Conservation (phyloP, 2,113 vertebrate species). For the Tragelaphus scriptus region DNA sequence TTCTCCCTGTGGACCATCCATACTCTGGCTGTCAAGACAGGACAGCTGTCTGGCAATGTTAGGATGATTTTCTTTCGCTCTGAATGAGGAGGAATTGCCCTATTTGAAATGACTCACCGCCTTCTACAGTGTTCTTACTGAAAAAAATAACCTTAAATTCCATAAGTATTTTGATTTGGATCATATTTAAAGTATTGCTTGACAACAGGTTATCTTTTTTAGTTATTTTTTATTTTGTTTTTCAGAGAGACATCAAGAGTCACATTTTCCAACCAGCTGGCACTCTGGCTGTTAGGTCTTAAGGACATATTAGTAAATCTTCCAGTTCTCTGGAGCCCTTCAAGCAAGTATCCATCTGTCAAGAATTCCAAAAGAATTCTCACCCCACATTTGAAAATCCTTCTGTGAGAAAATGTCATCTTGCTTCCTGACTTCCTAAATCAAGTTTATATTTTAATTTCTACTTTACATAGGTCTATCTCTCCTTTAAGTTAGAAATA, state of each 20-base stretch:
- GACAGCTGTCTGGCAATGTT: not conserved
- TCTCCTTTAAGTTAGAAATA: not conserved
- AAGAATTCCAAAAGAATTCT: not conserved
- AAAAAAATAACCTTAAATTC: not conserved
- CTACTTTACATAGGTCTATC: not conserved
- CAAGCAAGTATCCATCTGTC: not conserved
- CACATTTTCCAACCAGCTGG: not conserved
- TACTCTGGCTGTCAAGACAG: not conserved
- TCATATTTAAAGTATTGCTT: not conserved
- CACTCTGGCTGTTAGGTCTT: not conserved
- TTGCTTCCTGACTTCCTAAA: not conserved
- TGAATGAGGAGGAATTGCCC: not conserved
- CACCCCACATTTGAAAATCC: not conserved
- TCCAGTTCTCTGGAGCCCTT: not conserved
- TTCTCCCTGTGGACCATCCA: not conserved
- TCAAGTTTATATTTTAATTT: not conserved
- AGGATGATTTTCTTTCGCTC: not conserved
- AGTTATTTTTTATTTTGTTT: slow-evolving; percentile 18
- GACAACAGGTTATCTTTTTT: not conserved
- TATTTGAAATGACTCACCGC: not conserved
- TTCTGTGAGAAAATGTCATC: not conserved
- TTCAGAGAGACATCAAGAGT: not conserved
- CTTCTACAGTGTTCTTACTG: not conserved
- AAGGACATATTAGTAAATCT: not conserved
- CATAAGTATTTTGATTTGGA: not conserved